Evolutionary conservation across 92 coral and sea anemone genomes (phyloP).

Genomic region (Palythoa grandiflora): DNA sequence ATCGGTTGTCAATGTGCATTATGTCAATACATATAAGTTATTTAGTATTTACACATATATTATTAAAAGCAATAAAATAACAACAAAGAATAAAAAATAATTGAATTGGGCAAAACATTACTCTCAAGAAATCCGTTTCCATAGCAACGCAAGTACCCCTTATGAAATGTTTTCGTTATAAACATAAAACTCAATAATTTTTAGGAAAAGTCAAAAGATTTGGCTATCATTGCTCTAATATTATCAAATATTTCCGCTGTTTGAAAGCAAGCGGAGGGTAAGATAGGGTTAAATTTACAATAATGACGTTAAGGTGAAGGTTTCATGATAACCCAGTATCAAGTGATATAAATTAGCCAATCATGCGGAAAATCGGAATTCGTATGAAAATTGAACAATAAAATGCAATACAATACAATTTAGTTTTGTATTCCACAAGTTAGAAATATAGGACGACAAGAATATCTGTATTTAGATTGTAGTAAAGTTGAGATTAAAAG

Average conservation of each 20-base stretch:
- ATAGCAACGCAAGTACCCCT: constrained; percentile 10
- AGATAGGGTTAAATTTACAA: no score
- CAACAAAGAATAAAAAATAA: neutral
- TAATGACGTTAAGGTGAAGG: no score
- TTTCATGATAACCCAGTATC: no score
- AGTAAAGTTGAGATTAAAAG: no score
- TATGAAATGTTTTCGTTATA: neutral
- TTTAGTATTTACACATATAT: constrained; percentile 19
- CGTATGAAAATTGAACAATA: no score
- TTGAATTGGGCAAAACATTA: neutral
- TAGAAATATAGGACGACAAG: no score
- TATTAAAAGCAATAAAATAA: constrained; percentile 5
- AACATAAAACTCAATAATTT: neutral
- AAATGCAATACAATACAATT: no score
- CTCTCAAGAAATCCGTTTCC: constrained; percentile 10
- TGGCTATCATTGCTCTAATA: constrained; percentile 25
- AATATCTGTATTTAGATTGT: no score
- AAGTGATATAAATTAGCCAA: no score
- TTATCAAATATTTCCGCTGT: neutral
- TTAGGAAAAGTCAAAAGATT: constrained; percentile 25
- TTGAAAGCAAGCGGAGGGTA: no score
- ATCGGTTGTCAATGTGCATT: constrained; percentile 15
- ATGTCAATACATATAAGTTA: neutral
- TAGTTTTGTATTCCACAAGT: no score
- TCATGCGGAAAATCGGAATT: no score